Base-by-base conservation (phyloP, 2,888 invertebrate species). In the Drosophila phalerata region DNA sequence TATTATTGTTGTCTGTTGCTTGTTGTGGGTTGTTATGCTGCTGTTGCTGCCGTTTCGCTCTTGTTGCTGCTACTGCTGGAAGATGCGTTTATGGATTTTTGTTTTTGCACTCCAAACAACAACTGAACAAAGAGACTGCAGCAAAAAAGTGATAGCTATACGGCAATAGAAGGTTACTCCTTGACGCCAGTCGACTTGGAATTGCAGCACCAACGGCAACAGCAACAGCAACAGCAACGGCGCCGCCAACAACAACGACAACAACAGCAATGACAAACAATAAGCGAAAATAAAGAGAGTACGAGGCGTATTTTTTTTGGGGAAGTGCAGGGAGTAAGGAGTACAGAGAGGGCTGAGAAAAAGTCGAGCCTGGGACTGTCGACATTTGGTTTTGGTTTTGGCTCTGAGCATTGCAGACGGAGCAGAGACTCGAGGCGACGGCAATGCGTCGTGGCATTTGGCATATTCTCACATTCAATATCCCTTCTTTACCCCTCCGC, bases 11-110 rank as follows among this genome's bases (percentile, higher is more conserved):
- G 55, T 43, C 58, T 62, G 57, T 62, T 67, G 64, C 25, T 51
- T 38, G 53, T 62, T 52, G 69, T 51, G 55, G 40, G 58, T 69
- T 53, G 62, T 55, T 57, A 40, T 49, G 49, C 66, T 52, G 38
- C 28, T 52, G 38, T 10, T 45, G 56, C 37, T 47, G 47, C 42
- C 11, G 69, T 38, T 61, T n/a, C 22, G 43, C 22, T 43, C 38
- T 75, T 81, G 77, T 72, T 84, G 77, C 55, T 73, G 73, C 75
- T 74, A 49, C 79, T 49, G 65, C 70, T 57, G 68, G 47, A 49
- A 79, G 84, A 74, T 88, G 85, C 87, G 85, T 85, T 87, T 89
- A 79, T 84, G 79, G 85, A 80, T 79, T 85, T 75, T 76, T 55
- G 71, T 82, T 84, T 72, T 81, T 81, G 79, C 82, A 79, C 83